Percentiles rank a stretch among this genome's conserved stretches.
These are phyloP conservation scores for Pachypanchax playfairii DNA, from an alignment of 2,113 vertebrate species.

Conservation along the genomic window DNA sequence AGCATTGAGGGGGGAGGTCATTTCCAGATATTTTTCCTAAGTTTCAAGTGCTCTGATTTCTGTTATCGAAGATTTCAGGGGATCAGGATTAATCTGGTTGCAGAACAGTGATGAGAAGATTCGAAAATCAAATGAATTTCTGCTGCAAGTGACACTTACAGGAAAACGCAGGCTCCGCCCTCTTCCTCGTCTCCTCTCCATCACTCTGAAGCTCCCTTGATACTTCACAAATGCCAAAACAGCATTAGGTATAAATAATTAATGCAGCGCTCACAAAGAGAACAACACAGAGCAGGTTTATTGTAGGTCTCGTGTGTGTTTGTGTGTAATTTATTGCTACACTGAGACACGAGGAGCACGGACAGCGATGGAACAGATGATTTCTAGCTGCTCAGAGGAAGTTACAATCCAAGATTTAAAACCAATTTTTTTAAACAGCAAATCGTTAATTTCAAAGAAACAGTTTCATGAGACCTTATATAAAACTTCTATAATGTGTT, in stretches of 20 bases:
- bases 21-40: conserved; percentile 2
- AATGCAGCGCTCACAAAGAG: conserved; percentile 33
- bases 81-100: conserved; percentile 24
- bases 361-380: conserved; percentile 4
- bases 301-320: conserved; percentile 13
- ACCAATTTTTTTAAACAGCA: no score
- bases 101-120: conserved; percentile 1
- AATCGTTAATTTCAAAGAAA: no score
- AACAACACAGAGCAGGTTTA: conserved; percentile 24
- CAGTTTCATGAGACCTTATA: no score
- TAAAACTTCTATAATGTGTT: no score
- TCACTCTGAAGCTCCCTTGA: conserved; percentile 54
- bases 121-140: conserved; percentile 3
- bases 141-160: conserved; percentile 25
- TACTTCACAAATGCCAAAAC: conserved; percentile 54
- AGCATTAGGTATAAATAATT: conserved; percentile 65
- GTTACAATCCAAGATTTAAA: no score
- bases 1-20: conserved; percentile 1
- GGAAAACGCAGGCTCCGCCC: conserved; percentile 18
- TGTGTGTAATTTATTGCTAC: conserved; percentile 15
- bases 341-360: conserved; percentile 2
- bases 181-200: conserved; percentile 42
- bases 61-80: conserved; percentile 9
- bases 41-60: background rate
- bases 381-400: conserved; percentile 14